Base-by-base conservation (phyloP, 2,797 vertebrate genomes). In the Galago senegalensis region DNA sequence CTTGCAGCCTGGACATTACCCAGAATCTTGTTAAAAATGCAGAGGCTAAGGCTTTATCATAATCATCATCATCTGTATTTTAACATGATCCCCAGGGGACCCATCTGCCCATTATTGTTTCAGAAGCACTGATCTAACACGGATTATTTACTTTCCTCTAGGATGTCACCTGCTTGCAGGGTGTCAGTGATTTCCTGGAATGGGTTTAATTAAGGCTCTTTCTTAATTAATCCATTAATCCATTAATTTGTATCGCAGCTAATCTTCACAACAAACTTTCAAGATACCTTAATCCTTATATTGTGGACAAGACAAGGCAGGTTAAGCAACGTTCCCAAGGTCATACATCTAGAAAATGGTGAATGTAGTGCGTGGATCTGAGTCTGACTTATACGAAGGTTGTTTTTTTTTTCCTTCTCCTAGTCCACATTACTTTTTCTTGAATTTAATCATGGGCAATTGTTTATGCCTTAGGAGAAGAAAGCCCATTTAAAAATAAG, bases 191-290 rank as follows among this genome's bases (percentile, higher is more conserved):
- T 89, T 93, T 91, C 58, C 18, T 81, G 31, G 53, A 86, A 63
- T 91, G 40, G 34, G 60, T 91, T 94, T 91, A 91, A 93, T 25
- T 79, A 85, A 76, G 80, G 40, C 5, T 63, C 25, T 84, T 60
- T 89, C 34, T 96, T 85, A 87, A 83, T 92, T 67, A 75, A 61
- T 72, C 29, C 14, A 37, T 83, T 91, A 73, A 56, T 87, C 29
- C 17, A 46, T 83, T 91, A 73, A 56, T 87, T 8, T 25, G 65
- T 40, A 70, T 72, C 61, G 80, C 65, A 93, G 87, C 60, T 83
- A 89, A 79, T 84, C 46, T 43, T 82, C 23, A 87, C 25, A 95
- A 91, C 8, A 87, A 76, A 69, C 25, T 18, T 86, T 93, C 10
- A 53, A 60, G 53, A 46, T 88, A 79, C 25, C 12, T 88, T 87